Percentiles rank a stretch among this genome's conserved stretches.
Evolutionary conservation across 2,113 vertebrate species (phyloP).

Genomic region (Anas platyrhynchos): DNA sequence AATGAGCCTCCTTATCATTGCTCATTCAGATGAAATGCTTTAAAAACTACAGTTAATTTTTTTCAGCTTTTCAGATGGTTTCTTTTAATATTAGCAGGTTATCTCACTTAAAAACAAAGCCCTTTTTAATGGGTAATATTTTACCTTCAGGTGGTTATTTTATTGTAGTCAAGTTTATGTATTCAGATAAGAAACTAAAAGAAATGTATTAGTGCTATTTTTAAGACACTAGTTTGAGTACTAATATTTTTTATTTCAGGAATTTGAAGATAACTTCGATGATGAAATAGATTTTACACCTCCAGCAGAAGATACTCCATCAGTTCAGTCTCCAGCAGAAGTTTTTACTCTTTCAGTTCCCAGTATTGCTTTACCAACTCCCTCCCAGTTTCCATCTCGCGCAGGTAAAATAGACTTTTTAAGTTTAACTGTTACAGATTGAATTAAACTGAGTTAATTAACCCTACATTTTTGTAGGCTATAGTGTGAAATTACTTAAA

Average conservation of each 20-base stretch:
- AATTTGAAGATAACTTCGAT: conserved; percentile 98
- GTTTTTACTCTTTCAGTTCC: conserved; percentile 96
- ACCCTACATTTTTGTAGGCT: background rate
- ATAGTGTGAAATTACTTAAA: background rate
- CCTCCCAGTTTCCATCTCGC: conserved; percentile 87
- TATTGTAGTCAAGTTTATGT: background rate
- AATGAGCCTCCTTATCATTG: background rate
- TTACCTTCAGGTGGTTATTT: background rate
- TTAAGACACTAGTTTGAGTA: conserved; percentile 2
- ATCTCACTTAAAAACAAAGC: background rate
- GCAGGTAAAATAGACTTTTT: conserved; percentile 78
- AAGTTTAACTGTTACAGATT: background rate
- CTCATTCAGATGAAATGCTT: background rate
- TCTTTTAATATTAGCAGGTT: background rate
- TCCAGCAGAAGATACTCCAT: conserved; percentile 97
- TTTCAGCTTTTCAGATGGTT: background rate
- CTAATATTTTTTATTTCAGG: conserved; percentile 74
- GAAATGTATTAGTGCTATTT: background rate
- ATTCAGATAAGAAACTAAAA: background rate
- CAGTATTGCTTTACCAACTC: conserved; percentile 86
- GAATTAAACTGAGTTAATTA: background rate
- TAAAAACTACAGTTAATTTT: background rate
- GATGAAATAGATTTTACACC: conserved; percentile 98
- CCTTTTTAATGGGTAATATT: background rate
- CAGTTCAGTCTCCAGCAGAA: conserved; percentile 93